These are phyloP conservation scores for Dryoscopus gambensis DNA, from an alignment of 2,113 vertebrate species.

Conservation along the genomic window DNA sequence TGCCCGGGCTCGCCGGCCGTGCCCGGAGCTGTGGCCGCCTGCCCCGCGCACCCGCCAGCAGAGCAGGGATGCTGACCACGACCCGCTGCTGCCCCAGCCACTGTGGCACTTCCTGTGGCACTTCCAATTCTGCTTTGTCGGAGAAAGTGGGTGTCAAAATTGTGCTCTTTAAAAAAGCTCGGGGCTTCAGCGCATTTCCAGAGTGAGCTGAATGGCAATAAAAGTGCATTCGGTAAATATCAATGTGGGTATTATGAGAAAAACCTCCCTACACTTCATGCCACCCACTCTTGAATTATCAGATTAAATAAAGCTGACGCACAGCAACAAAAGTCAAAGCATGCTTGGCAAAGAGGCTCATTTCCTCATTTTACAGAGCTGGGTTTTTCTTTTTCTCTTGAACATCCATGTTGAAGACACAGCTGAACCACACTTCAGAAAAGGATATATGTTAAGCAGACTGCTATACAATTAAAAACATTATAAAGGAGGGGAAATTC, in stretches of 20 bases:
- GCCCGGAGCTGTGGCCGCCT: neutral
- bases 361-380: neutral
- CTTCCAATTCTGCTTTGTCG: neutral
- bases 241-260: slow-evolving; percentile 29
- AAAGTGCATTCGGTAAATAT: slow-evolving; percentile 37
- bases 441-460: slow-evolving; percentile 7
- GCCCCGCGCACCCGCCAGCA: accelerated
- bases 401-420: neutral
- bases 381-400: neutral
- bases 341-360: neutral
- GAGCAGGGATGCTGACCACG: neutral
- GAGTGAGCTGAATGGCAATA: slow-evolving; percentile 33
- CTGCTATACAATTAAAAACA: neutral
- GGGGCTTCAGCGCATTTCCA: slow-evolving; percentile 39
- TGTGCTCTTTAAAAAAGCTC: slow-evolving; percentile 13
- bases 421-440: neutral
- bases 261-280: slow-evolving; percentile 15
- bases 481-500: neutral
- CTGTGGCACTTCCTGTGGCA: neutral
- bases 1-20: accelerated
- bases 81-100: neutral
- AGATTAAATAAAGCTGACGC: neutral
- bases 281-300: slow-evolving; percentile 7
- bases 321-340: slow-evolving; percentile 32
- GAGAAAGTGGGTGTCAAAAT: neutral